Conservation (phyloP, 2,797 vertebrate species). For the Sebastes kiyomatsui region DNA sequence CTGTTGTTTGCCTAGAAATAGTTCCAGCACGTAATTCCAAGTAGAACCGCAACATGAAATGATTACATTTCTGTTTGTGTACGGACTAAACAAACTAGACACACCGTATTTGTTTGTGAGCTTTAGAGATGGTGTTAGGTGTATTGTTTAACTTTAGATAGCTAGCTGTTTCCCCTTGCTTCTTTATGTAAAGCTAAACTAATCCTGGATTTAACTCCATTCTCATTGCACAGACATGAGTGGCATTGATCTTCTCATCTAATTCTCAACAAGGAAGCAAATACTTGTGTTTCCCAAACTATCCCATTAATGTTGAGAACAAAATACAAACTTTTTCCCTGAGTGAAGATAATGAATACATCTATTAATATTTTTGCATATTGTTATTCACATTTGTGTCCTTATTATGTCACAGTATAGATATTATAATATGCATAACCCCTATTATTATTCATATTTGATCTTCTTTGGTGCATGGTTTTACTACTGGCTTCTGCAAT, state of each 20-base stretch:
- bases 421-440: background rate
- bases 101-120: background rate
- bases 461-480: constrained; percentile 10
- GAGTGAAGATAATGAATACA: background rate
- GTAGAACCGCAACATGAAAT: background rate
- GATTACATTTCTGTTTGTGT: background rate
- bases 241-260: background rate
- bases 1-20: background rate
- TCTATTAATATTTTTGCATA: background rate
- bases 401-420: background rate
- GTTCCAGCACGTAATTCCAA: background rate
- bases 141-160: background rate
- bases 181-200: background rate
- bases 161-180: background rate
- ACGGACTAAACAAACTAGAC: background rate
- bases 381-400: background rate
- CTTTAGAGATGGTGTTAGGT: background rate
- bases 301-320: background rate
- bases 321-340: background rate
- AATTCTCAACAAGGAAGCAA: background rate
- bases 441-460: background rate
- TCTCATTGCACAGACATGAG: background rate
- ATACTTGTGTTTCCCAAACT: background rate
- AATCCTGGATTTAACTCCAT: background rate
- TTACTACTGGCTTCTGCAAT: constrained; percentile 3